Evolutionary conservation across 1,140 invertebrate genomes (phyloP).

Genomic region (Heliconius eleuchia): DNA sequence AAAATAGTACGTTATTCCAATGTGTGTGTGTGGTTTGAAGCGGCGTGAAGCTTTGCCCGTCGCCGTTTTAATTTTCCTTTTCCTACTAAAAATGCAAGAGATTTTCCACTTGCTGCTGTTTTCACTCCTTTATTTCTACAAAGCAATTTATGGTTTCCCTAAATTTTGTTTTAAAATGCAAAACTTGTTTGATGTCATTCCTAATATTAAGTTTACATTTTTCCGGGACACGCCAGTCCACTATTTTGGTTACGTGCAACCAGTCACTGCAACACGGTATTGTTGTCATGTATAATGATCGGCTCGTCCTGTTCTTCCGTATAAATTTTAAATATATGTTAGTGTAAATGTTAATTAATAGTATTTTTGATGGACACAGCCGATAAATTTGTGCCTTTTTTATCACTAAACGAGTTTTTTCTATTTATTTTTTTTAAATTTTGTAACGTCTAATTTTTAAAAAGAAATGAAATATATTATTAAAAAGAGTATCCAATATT

Average conservation of each 20-base stretch:
- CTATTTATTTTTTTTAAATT: no score
- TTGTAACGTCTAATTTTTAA: no score
- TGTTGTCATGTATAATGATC: background rate
- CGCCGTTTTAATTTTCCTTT: conserved; percentile 37
- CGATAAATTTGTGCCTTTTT: no score
- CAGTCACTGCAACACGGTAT: background rate
- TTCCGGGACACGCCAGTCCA: background rate
- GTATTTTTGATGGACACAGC: no score
- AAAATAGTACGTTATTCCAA: background rate
- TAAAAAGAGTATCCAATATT: no score
- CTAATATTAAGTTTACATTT: background rate
- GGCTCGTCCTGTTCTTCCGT: no score
- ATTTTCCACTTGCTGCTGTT: conserved; percentile 27
- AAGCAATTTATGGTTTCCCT: conserved; percentile 15
- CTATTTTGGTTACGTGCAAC: background rate
- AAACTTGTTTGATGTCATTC: background rate
- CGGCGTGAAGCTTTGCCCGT: conserved; percentile 8
- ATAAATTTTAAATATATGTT: no score
- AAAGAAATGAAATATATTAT: no score
- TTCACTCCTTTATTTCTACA: conserved; percentile 24
- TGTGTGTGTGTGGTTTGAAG: conserved; percentile 11
- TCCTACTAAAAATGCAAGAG: conserved; percentile 28
- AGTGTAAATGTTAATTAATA: no score
- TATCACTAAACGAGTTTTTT: no score
- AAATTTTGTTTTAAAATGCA: background rate